Base-by-base conservation (phyloP, 1,140 invertebrate genomes). In the Catajapyx aquilonaris region DNA sequence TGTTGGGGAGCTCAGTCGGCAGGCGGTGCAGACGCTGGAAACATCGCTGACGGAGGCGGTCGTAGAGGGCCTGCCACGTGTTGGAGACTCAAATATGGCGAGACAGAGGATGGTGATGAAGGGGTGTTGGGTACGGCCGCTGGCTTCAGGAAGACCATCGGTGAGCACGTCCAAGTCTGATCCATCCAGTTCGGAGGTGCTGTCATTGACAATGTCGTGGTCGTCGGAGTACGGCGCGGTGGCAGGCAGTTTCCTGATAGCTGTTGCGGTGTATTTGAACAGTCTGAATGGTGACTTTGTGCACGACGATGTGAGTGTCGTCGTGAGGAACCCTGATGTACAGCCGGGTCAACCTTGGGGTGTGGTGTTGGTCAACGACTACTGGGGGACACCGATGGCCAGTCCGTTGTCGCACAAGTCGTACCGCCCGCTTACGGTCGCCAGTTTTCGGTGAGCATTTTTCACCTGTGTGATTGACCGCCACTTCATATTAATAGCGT, bases 381-480 rank as follows among this genome's bases (percentile, higher is more conserved):
- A 68, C 43, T 70, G 67, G 68, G 68, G 68, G 18, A 68, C 60
- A 37, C 61, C 65, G 9, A 66, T 70, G 57, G 45, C 54, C 18
- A 60, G 63, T 49, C 57, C 57, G 19, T 44, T 42, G 10, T 61
- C 59, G 40, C 61, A 64, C 47, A 62, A 62, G 46, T 59, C 55
- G 19, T 63, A 59, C 43, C 48, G 61, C 19, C 61, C 61, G 11
- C 42, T 63, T 13, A 63, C 61, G 15, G 52, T 58, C 19, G 46
- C 60, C n/a, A 54, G 57, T 13, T 63, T 61, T 46, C 53, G 59
- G 66, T 70, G 49, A 50, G 50, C n/a, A n/a, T n/a, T n/a, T n/a
- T n/a, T n/a, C n/a, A n/a, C n/a, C n/a, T n/a, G n/a, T n/a, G 20
- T n/a, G n/a, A n/a, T n/a, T n/a, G n/a, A n/a, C n/a, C n/a, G n/a